phyloP scores from a whole-genome alignment of 2,888 invertebrate genomes.

The Catocala nupta region DNA sequence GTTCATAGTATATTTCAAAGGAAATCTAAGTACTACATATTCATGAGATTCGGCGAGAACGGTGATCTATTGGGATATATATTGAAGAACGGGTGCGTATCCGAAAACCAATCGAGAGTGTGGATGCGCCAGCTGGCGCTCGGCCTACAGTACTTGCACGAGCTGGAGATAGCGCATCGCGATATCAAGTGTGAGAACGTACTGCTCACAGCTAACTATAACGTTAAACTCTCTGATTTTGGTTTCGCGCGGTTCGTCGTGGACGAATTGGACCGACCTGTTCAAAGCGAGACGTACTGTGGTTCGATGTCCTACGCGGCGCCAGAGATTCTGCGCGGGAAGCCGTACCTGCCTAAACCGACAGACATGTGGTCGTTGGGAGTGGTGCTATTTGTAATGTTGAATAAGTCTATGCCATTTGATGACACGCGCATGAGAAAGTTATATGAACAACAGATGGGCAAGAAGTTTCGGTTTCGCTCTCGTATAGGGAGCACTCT shows the following conservation, averaged over 20 bases:
- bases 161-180: slow-evolving; percentile 91
- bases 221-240: slow-evolving; percentile 94
- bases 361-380: slow-evolving; percentile 94
- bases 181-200: slow-evolving; percentile 95
- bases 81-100: slow-evolving; percentile 89
- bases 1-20: slow-evolving; percentile 92
- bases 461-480: slow-evolving; percentile 89
- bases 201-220: slow-evolving; percentile 90
- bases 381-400: slow-evolving; percentile 93
- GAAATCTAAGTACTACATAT: slow-evolving; percentile 91
- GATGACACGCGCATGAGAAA: slow-evolving; percentile 92
- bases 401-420: slow-evolving; percentile 94
- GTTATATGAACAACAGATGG: slow-evolving; percentile 89
- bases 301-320: slow-evolving; percentile 96
- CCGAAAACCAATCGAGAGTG: slow-evolving; percentile 90
- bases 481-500: slow-evolving; percentile 87
- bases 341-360: slow-evolving; percentile 90
- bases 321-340: slow-evolving; percentile 93
- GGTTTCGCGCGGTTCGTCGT: slow-evolving; percentile 90
- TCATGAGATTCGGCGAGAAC: slow-evolving; percentile 93
- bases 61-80: slow-evolving; percentile 93
- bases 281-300: slow-evolving; percentile 93
- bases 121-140: slow-evolving; percentile 91
- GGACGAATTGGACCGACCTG: slow-evolving; percentile 70
- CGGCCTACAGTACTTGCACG: slow-evolving; percentile 91